These are phyloP conservation scores for Amphimallon solstitiale DNA, from an alignment of 2,888 invertebrate species.

Conservation along the genomic window DNA sequence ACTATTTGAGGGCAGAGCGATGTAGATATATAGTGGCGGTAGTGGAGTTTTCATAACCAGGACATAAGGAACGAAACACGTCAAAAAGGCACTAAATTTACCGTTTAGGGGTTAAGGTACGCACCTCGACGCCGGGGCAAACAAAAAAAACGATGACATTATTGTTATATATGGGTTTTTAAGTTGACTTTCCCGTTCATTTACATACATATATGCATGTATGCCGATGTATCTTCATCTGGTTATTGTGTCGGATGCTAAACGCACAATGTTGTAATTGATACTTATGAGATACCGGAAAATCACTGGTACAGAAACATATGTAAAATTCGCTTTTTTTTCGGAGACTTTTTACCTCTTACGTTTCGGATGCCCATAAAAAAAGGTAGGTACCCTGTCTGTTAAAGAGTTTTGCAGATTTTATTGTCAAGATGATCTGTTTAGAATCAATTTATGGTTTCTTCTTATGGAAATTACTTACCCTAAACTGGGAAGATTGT, in stretches of 20 bases:
- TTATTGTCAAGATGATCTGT: too few species aligned
- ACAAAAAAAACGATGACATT: constrained; percentile 46
- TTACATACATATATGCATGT: constrained; percentile 23
- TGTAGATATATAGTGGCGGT: background rate
- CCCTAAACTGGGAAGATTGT: too few species aligned
- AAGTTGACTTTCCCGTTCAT: constrained; percentile 39
- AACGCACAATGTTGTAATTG: constrained; percentile 16
- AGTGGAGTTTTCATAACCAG: constrained; percentile 3
- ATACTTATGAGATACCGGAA: constrained; percentile 36
- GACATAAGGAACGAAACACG: constrained; percentile 39
- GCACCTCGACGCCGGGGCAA: constrained; percentile 30
- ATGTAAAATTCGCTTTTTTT: constrained; percentile 7
- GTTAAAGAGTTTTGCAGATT: too few species aligned
- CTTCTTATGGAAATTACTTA: too few species aligned
- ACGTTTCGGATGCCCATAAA: too few species aligned
- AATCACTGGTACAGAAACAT: constrained; percentile 27
- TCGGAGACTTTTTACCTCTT: background rate
- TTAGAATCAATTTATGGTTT: too few species aligned
- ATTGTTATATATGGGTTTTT: constrained; percentile 48
- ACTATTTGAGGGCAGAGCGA: too few species aligned
- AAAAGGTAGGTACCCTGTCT: too few species aligned
- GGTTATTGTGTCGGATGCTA: too few species aligned
- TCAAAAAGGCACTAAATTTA: constrained; percentile 44
- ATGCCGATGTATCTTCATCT: background rate
- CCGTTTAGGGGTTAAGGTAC: constrained; percentile 38